Evolutionary conservation across 2,888 invertebrate genomes (phyloP).

Genomic region (Nudaria mundana): DNA sequence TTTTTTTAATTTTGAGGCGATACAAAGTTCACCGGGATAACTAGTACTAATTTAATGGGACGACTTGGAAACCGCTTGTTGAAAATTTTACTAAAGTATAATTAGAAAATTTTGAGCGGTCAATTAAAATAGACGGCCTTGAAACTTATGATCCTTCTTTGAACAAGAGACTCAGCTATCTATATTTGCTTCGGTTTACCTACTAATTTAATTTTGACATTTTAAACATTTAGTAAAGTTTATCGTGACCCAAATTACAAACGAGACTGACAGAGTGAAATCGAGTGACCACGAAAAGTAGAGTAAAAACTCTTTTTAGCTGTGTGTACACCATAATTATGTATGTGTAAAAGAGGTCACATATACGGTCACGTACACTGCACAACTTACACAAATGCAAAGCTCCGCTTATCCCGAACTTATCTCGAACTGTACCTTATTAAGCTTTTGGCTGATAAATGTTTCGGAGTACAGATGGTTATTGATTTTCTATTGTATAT

Average conservation of each 20-base stretch:
- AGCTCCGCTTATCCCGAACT: too few relatives aligned
- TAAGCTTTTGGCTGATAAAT: too few relatives aligned
- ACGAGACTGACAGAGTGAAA: slow-evolving; percentile 34
- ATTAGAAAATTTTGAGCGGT: slow-evolving; percentile 50
- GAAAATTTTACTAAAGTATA: slow-evolving; percentile 33
- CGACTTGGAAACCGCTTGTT: slow-evolving; percentile 6
- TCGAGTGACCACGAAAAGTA: too few relatives aligned
- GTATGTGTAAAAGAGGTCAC: too few relatives aligned
- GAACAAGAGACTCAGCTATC: slow-evolving; percentile 54
- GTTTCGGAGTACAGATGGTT: too few relatives aligned
- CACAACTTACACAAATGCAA: too few relatives aligned
- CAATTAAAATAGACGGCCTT: slow-evolving; percentile 61
- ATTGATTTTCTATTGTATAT: too few relatives aligned
- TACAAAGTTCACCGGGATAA: too few relatives aligned
- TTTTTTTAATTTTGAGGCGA: too few relatives aligned
- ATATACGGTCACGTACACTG: too few relatives aligned
- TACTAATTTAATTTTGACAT: slow-evolving; percentile 49
- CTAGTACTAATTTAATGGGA: not conserved
- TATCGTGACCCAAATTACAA: slow-evolving; percentile 41
- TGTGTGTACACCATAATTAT: slow-evolving; percentile 38
- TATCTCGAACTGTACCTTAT: too few relatives aligned
- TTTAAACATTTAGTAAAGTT: slow-evolving; percentile 57
- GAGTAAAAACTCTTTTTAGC: too few relatives aligned
- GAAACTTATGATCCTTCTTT: slow-evolving; percentile 60
- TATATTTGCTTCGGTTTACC: slow-evolving; percentile 50